phyloP scores from a whole-genome alignment of 2,888 invertebrate species.

The Cotesia congregata region DNA sequence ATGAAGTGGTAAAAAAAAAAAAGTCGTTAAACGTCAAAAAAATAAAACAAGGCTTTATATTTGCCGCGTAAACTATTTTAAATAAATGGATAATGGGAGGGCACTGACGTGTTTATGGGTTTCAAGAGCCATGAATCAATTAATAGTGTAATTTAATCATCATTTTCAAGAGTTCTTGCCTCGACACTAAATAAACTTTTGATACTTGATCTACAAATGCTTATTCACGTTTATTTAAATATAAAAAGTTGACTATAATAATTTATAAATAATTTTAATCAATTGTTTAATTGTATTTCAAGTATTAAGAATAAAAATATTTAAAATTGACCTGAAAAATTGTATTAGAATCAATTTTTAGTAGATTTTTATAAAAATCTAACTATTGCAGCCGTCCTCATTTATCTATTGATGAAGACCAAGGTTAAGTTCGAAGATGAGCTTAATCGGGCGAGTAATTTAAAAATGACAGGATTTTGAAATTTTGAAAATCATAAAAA shows the following conservation, averaged over 20 bases:
- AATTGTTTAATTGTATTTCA: no score
- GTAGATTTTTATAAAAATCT: no score
- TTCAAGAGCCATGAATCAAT: background rate
- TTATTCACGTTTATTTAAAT: conserved; percentile 1
- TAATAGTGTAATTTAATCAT: background rate
- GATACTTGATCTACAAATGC: conserved; percentile 5
- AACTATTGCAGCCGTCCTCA: no score
- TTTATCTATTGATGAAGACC: no score
- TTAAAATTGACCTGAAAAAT: no score
- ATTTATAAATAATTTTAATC: conserved; percentile 10
- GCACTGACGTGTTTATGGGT: background rate
- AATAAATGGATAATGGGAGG: background rate
- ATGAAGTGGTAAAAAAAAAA: conserved; percentile 10
- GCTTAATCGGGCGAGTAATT: no score
- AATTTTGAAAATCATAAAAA: no score
- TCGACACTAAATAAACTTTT: background rate
- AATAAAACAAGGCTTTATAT: background rate
- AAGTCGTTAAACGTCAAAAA: background rate
- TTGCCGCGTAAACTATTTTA: background rate
- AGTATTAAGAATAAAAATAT: no score
- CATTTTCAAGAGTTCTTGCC: background rate
- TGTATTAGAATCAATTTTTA: no score
- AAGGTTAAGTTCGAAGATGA: no score
- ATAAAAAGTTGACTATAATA: background rate
- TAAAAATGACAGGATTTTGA: no score